Evolutionary conservation across 2,797 vertebrate species (phyloP).

Genomic region (Xerus rutilus): DNA sequence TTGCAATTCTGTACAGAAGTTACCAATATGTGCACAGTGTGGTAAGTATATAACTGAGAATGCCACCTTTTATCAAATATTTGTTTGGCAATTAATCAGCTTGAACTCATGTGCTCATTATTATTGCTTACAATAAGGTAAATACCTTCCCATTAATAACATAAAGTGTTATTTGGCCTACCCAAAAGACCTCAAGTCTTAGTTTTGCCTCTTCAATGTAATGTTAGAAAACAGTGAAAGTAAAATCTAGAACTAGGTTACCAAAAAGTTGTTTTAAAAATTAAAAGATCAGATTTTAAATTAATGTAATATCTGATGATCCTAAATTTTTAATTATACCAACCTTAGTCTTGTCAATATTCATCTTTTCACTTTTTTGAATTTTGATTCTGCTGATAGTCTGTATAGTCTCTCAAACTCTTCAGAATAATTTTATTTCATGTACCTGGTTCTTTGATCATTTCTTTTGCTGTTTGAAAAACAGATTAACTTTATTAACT

Average conservation of each 20-base stretch:
- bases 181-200: background rate
- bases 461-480: conserved; percentile 11
- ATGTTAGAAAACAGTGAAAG: background rate
- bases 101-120: background rate
- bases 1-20: conserved; percentile 96
- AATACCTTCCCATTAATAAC: background rate
- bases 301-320: background rate
- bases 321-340: conserved; percentile 27
- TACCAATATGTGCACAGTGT: conserved; percentile 97
- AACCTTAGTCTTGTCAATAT: background rate
- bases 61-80: background rate
- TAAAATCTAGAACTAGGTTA: background rate
- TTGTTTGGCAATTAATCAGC: background rate
- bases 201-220: conserved; percentile 9
- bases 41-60: conserved; percentile 91
- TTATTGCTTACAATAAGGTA: background rate
- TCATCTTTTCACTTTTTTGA: background rate
- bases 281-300: conserved; percentile 11
- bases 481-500: background rate
- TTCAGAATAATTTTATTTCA: background rate
- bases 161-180: background rate
- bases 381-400: conserved; percentile 22
- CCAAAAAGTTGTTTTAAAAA: background rate
- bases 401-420: background rate
- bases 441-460: background rate